Evolutionary conservation across 53 echinoderm and acorn worm genomes (phyloP).

Genomic region (Luidia sarsii): DNA sequence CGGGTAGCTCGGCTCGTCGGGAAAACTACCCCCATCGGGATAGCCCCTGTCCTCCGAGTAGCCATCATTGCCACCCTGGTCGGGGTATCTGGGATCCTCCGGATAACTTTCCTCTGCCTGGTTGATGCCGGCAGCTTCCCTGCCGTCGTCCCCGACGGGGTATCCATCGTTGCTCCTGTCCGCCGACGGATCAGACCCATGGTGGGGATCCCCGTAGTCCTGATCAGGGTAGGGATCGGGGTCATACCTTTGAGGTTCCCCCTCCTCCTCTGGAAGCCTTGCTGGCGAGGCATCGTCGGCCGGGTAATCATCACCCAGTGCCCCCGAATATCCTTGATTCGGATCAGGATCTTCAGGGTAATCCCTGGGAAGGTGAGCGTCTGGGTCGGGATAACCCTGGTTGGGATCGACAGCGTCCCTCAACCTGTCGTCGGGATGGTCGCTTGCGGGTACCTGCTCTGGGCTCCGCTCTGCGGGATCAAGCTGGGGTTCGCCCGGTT

Average conservation of each 20-base stretch:
- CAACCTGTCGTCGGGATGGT: slow-evolving; percentile 20
- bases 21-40: not conserved
- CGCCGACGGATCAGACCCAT: slow-evolving; percentile 15
- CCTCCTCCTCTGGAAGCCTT: slow-evolving; percentile 6
- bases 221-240: not conserved
- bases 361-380: slow-evolving; percentile 31
- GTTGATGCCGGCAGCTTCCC: not conserved
- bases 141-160: slow-evolving; percentile 1
- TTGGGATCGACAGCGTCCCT: slow-evolving; percentile 25
- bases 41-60: slow-evolving; percentile 14
- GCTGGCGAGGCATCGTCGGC: not conserved
- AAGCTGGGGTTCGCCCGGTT: not conserved
- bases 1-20: slow-evolving; percentile 15
- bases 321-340: not conserved
- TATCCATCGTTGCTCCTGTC: not conserved
- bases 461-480: not conserved
- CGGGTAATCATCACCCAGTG: not conserved
- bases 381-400: slow-evolving; percentile 1
- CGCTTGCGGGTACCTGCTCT: slow-evolving; percentile 1
- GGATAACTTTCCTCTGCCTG: not conserved
- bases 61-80: slow-evolving; percentile 3
- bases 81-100: slow-evolving; percentile 23
- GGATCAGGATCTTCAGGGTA: not conserved
- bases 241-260: not conserved
- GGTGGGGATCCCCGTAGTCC: not conserved